Conservation (phyloP, 2,888 invertebrate species). For the Andrena marginata region DNA sequence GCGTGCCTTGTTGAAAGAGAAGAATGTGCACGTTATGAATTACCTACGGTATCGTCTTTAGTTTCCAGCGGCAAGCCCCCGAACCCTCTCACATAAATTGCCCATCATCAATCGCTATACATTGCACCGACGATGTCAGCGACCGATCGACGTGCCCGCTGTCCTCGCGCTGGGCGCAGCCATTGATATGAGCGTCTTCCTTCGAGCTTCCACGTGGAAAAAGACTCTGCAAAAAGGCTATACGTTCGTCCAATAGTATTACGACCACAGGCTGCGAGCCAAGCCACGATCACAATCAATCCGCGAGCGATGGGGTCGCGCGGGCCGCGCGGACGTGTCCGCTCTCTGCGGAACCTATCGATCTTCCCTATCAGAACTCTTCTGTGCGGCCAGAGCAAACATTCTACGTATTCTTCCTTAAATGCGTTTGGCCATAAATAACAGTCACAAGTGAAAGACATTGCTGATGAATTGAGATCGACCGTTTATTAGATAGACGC, state of each 20-base stretch:
- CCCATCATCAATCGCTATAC: conserved; percentile 37
- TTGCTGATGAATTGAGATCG: neutral
- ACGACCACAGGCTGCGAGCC: conserved; percentile 54
- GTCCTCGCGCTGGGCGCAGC: conserved; percentile 25
- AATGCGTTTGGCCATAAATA: neutral
- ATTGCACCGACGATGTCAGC: conserved; percentile 26
- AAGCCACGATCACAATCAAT: conserved; percentile 64
- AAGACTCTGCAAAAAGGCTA: conserved; percentile 12
- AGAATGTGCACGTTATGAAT: conserved; percentile 16
- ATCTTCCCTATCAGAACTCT: conserved; percentile 39
- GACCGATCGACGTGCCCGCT: conserved; percentile 46
- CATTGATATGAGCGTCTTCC: conserved; percentile 30
- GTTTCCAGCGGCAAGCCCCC: neutral
- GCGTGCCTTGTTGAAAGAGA: conserved; percentile 14
- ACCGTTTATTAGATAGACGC: no score
- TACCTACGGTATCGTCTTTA: conserved; percentile 36
- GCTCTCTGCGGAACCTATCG: conserved; percentile 42
- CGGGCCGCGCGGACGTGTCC: conserved; percentile 59
- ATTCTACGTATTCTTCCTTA: neutral
- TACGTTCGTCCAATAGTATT: conserved; percentile 34
- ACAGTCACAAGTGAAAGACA: no score
- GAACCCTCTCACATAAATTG: conserved; percentile 46
- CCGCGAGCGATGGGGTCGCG: conserved; percentile 46
- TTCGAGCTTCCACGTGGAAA: conserved; percentile 25
- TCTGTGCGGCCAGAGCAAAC: neutral